Evolutionary conservation across 2,797 vertebrate species (phyloP).

Genomic region (Hoplostethus mediterraneus): DNA sequence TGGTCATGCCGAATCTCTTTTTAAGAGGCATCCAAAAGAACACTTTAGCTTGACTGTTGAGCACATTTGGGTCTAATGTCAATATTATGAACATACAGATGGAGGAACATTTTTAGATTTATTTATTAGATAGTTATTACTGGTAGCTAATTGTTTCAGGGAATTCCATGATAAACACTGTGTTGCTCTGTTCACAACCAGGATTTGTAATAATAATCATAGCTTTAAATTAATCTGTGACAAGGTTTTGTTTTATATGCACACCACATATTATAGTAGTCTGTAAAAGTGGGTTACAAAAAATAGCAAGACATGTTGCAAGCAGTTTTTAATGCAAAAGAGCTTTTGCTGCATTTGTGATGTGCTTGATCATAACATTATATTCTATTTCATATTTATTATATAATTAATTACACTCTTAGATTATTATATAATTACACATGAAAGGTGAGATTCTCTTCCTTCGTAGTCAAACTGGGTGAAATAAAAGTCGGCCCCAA

Average conservation of each 20-base stretch:
- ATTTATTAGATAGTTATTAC: conserved; percentile 10
- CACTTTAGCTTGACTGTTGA: conserved; percentile 30
- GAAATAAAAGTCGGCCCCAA: too few relatives aligned
- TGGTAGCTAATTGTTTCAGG: background rate
- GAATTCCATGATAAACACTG: conserved; percentile 5
- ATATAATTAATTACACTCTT: conserved; percentile 8
- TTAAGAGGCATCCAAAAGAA: conserved; percentile 6
- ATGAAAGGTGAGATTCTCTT: too few relatives aligned
- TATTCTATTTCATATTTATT: background rate
- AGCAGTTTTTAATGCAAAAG: conserved; percentile 9
- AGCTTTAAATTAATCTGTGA: conserved; percentile 20
- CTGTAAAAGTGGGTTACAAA: conserved; percentile 4
- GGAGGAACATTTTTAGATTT: background rate
- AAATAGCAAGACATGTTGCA: background rate
- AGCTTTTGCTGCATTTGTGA: background rate
- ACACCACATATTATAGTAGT: background rate
- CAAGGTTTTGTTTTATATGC: conserved; percentile 6
- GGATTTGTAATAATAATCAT: conserved; percentile 1
- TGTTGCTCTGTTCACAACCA: conserved; percentile 5
- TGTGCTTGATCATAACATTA: background rate
- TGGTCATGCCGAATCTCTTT: conserved; percentile 5
- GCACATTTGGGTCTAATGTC: conserved; percentile 35
- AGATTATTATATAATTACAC: background rate
- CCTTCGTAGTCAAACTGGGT: too few relatives aligned
- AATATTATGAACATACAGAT: background rate